These are phyloP conservation scores for Cichladusa arquata DNA, from an alignment of 2,113 vertebrate genomes.

Conservation along the genomic window DNA sequence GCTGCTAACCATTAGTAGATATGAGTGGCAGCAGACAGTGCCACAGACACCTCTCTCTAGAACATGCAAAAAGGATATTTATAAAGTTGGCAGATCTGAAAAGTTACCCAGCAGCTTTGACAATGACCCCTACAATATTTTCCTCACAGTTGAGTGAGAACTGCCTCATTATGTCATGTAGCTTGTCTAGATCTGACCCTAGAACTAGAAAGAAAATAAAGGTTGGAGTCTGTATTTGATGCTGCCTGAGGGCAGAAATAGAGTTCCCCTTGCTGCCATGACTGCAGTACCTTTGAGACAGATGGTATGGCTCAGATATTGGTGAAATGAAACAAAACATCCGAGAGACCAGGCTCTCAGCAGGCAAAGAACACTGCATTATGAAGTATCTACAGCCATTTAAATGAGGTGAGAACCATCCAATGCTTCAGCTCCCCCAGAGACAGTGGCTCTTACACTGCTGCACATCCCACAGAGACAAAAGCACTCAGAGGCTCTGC, in stretches of 20 bases:
- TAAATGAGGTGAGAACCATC: background rate
- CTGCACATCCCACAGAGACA: background rate
- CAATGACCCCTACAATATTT: background rate
- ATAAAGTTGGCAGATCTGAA: background rate
- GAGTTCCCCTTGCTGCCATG: background rate
- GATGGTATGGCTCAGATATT: background rate
- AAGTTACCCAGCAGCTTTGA: background rate
- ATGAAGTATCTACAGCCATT: background rate
- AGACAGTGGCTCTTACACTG: accelerated
- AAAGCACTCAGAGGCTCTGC: background rate
- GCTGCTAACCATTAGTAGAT: background rate
- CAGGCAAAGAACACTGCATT: background rate
- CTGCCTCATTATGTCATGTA: background rate
- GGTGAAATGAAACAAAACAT: background rate
- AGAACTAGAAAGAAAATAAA: background rate
- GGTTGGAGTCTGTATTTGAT: background rate
- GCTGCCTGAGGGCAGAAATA: background rate
- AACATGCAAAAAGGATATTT: background rate
- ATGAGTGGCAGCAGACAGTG: background rate
- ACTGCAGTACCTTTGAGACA: background rate
- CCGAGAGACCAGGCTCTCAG: background rate
- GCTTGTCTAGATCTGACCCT: background rate
- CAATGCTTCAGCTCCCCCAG: background rate
- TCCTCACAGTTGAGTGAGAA: background rate
- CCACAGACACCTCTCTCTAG: background rate